Evolutionary conservation across 2,113 vertebrate species (phyloP).

Genomic region (Megaptera novaeangliae): DNA sequence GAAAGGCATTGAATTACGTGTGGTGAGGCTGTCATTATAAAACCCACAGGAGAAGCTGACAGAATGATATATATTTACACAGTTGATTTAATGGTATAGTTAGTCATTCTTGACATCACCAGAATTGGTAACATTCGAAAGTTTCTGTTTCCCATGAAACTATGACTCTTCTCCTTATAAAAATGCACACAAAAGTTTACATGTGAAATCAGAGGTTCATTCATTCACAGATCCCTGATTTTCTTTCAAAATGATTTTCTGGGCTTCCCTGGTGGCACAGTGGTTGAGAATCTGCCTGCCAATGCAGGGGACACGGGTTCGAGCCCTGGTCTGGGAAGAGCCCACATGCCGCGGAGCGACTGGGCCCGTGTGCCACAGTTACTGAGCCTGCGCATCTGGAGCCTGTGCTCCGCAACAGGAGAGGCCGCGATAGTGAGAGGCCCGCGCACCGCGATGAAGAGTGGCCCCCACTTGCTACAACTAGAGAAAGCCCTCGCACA

Average conservation of each 20-base stretch:
- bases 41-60: constrained; percentile 17
- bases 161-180: neutral
- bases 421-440: too few species aligned
- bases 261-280: too few species aligned
- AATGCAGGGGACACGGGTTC: too few species aligned
- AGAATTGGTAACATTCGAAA: neutral
- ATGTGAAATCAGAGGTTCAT: neutral
- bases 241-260: constrained; percentile 2
- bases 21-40: neutral
- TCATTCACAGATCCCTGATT: neutral
- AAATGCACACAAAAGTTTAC: neutral
- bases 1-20: neutral
- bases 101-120: neutral
- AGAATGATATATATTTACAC: neutral
- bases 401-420: too few species aligned
- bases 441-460: too few species aligned
- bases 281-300: too few species aligned
- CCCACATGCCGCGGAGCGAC: too few species aligned
- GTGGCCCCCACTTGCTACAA: too few species aligned
- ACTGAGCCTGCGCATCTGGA: too few species aligned
- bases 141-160: neutral
- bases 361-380: too few species aligned
- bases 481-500: too few species aligned
- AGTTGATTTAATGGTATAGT: neutral
- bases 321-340: too few species aligned